These are phyloP conservation scores for Notarius quadriscutis DNA, from an alignment of 2,113 vertebrate genomes.

Conservation along the genomic window DNA sequence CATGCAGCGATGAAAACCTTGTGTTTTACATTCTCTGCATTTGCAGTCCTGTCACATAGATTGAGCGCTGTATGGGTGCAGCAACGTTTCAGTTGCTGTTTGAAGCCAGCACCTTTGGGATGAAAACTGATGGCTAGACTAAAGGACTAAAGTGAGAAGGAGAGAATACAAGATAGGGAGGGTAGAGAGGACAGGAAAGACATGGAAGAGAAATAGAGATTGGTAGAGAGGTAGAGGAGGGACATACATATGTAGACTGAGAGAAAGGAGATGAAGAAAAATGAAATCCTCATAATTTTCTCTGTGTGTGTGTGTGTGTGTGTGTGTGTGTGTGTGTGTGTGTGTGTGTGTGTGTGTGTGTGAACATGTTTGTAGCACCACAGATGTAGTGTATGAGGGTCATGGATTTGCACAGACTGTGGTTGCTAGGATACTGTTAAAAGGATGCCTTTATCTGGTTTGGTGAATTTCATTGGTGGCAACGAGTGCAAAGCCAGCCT, in stretches of 20 bases:
- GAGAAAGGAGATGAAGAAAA: neutral
- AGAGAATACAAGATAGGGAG: neutral
- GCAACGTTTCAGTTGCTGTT: neutral
- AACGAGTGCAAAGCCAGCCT: constrained; percentile 26
- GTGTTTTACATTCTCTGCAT: neutral
- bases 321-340: constrained; percentile 24
- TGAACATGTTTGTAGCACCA: constrained; percentile 30
- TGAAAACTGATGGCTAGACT: constrained; percentile 11
- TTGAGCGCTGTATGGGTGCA: neutral
- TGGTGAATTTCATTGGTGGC: constrained; percentile 40
- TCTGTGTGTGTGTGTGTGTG: neutral
- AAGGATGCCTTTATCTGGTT: constrained; percentile 51
- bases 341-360: constrained; percentile 31
- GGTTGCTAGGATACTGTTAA: constrained; percentile 67
- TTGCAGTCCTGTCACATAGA: constrained; percentile 35
- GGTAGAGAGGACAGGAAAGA: constrained; percentile 7
- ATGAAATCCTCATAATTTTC: constrained; percentile 33
- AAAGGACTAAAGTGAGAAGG: neutral
- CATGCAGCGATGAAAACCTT: neutral
- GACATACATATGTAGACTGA: neutral
- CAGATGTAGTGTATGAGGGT: constrained; percentile 59
- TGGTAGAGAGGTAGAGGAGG: neutral
- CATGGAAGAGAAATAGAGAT: constrained; percentile 2
- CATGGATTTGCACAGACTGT: constrained; percentile 53
- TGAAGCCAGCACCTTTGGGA: neutral